Base-by-base conservation (phyloP, 2,797 vertebrate species). In the Nannoperca australis region DNA sequence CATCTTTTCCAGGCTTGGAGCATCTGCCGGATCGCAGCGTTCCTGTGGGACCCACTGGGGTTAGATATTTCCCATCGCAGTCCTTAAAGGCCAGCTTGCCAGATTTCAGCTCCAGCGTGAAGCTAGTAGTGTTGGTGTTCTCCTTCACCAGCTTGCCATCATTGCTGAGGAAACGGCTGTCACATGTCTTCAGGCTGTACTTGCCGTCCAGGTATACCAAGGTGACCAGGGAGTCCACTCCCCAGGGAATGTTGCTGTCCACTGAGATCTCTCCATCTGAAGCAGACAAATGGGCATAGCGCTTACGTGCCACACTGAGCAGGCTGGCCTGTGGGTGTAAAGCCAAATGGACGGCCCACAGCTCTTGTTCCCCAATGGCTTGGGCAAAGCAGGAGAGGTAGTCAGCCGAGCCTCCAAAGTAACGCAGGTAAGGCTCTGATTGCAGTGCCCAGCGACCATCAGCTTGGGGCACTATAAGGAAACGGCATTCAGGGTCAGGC, bases 31-130 rank as follows among this genome's bases (percentile, higher is more conserved):
- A 97, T 50, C 96, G 95, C 84, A 99, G 95, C 0, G 96, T 97
- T 62, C 97, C 98, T 0, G 96, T 96, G 4, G 97, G 97, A 3
- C 98, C 98, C 32, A 94, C 87, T 0, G 98, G 97, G 0, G 96
- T 96, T 89, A 99, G 94, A 85, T 98, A 99, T 85, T 96, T 98
- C 66, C 98, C 98, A 0, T 96, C 96, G 0, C 95, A 96, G 92
- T 99, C 98, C 87, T 99, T 99, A 85, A 99, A 99, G 32, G 98
- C 98, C 93, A 99, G 12, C 85, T 97, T 98, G 45, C 97, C 98
- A 0, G 96, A 96, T 88, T 97, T 98, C 85, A 99, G 94, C 94
- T 98, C 97, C 30, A 99, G 92, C 0, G 97, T 99, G 89, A 97
- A 99, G 49, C 95, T 88, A 0, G 97, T 96, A 0, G 76, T 89